phyloP scores from a whole-genome alignment of 2,113 vertebrate genomes.

The Bos taurus region ARS-UCD2.0 NC_037342.1:79239001-79239500 shows the following conservation, averaged over 20 bases:
- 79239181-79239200: constrained; percentile 67
- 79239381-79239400: constrained; percentile 68
- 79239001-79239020: constrained; percentile 73
- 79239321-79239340: constrained; percentile 60
- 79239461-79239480: constrained; percentile 54
- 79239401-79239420: constrained; percentile 8
- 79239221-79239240: constrained; percentile 21
- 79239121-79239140: constrained; percentile 51
- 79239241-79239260: not conserved
- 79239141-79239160: constrained; percentile 54
- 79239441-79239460: constrained; percentile 54
- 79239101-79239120: constrained; percentile 50
- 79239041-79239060: constrained; percentile 68
- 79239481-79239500: constrained; percentile 50
- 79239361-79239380: constrained; percentile 62
- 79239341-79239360: constrained; percentile 61
- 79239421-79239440: constrained; percentile 25
- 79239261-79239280: constrained; percentile 38
- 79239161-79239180: constrained; percentile 53
- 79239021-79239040: constrained; percentile 66
- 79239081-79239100: constrained; percentile 49
- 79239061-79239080: constrained; percentile 63
- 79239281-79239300: not conserved
- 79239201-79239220: constrained; percentile 62
- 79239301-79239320: constrained; percentile 63